Percentiles rank a stretch among this genome's conserved stretches.
These are phyloP conservation scores for Hydropsyche betteni DNA, from an alignment of 2,888 invertebrate genomes.

Conservation along the genomic window DNA sequence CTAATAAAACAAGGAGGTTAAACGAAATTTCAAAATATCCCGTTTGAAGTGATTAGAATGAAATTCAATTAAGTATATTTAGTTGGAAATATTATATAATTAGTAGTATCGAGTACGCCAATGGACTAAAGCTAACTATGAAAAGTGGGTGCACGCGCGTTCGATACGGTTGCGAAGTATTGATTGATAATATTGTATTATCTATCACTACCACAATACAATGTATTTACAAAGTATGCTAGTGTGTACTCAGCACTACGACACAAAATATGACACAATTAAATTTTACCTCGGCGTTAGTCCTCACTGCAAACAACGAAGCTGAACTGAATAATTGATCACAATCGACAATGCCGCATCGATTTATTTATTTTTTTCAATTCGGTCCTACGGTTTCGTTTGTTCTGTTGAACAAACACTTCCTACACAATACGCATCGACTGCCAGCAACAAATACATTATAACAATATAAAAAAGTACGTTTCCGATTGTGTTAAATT, in stretches of 20 bases:
- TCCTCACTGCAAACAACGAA: slow-evolving; percentile 31
- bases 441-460: background rate
- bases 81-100: background rate
- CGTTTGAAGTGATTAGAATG: too few species aligned
- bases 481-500: slow-evolving; percentile 21
- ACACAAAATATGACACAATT: slow-evolving; percentile 40
- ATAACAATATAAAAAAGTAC: background rate
- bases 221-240: slow-evolving; percentile 40
- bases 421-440: slow-evolving; percentile 10
- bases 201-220: slow-evolving; percentile 41
- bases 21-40: too few species aligned
- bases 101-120: slow-evolving; percentile 12
- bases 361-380: slow-evolving; percentile 46
- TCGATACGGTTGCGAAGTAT: slow-evolving; percentile 43
- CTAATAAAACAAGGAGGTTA: too few species aligned
- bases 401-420: slow-evolving; percentile 31
- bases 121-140: slow-evolving; percentile 18
- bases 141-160: slow-evolving; percentile 38
- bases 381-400: slow-evolving; percentile 29
- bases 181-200: slow-evolving; percentile 51
- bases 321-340: slow-evolving; percentile 46
- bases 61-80: background rate
- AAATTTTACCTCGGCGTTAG: slow-evolving; percentile 40
- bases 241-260: background rate
- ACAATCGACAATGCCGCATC: slow-evolving; percentile 40